These are phyloP conservation scores for Melinaea menophilus DNA, from an alignment of 2,888 invertebrate species.

Conservation along the genomic window DNA sequence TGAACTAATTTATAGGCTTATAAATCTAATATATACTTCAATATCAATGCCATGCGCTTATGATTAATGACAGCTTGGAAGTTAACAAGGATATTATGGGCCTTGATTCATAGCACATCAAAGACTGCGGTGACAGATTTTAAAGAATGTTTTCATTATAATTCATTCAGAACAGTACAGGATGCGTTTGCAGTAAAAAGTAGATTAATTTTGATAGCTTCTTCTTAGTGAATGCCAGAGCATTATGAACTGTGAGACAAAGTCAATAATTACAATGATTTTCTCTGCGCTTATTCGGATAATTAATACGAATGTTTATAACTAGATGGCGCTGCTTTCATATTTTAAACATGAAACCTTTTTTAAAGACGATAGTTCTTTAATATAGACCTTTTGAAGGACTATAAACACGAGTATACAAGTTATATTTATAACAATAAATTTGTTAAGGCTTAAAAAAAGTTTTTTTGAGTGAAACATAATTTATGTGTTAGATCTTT, in stretches of 20 bases:
- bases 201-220: conserved; percentile 62
- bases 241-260: conserved; percentile 36
- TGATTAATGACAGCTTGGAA: conserved; percentile 35
- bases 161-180: conserved; percentile 43
- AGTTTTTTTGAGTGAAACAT: no score
- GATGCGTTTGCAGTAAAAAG: conserved; percentile 64
- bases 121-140: conserved; percentile 35
- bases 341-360: neutral
- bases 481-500: no score
- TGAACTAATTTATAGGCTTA: conserved; percentile 8
- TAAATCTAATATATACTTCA: conserved; percentile 15
- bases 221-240: conserved; percentile 43
- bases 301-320: neutral
- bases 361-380: no score
- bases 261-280: neutral
- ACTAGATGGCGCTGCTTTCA: conserved; percentile 6
- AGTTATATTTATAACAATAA: no score
- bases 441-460: no score
- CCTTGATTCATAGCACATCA: conserved; percentile 49
- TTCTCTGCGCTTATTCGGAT: neutral
- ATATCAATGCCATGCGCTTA: conserved; percentile 28
- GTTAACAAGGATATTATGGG: conserved; percentile 36
- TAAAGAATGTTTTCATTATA: conserved; percentile 41
- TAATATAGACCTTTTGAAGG: no score
- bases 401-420: no score